Evolutionary conservation across 2,113 vertebrate species (phyloP).

Genomic region (Trogon surrucura): DNA sequence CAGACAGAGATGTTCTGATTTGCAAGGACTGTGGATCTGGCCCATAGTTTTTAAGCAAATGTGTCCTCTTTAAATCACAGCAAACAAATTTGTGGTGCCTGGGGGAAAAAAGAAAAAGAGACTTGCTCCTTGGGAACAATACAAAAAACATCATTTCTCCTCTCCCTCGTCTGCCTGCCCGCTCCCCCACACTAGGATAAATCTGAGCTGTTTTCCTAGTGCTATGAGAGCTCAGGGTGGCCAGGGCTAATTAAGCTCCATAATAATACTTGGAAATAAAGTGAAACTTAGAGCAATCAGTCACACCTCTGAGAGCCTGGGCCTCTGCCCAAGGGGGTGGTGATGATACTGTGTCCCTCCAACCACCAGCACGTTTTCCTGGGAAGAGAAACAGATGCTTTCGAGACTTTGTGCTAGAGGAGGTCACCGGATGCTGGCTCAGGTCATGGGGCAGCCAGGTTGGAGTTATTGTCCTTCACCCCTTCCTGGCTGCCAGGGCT

Average conservation of each 20-base stretch:
- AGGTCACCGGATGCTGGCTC: background rate
- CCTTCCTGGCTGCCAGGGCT: background rate
- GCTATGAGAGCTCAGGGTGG: background rate
- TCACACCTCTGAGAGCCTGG: rapidly evolving
- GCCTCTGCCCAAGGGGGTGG: background rate
- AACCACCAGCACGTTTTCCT: rapidly evolving
- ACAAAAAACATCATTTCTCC: background rate
- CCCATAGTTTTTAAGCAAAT: background rate
- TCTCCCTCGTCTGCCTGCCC: rapidly evolving
- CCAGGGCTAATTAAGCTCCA: background rate
- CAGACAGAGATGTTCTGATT: background rate
- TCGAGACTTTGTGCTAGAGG: background rate
- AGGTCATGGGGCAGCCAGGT: background rate
- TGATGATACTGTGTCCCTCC: background rate
- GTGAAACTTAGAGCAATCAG: background rate
- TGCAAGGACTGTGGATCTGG: background rate
- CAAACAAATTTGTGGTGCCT: background rate
- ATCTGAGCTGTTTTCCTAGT: background rate
- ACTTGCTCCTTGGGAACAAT: background rate
- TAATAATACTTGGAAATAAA: background rate
- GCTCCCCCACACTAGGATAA: background rate
- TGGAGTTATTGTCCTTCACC: rapidly evolving
- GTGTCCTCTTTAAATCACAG: background rate
- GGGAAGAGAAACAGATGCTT: background rate
- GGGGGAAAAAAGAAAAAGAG: rapidly evolving